These are phyloP conservation scores for Araneus ventricosus DNA, from an alignment of 1,140 invertebrate species.

Conservation along the genomic window DNA sequence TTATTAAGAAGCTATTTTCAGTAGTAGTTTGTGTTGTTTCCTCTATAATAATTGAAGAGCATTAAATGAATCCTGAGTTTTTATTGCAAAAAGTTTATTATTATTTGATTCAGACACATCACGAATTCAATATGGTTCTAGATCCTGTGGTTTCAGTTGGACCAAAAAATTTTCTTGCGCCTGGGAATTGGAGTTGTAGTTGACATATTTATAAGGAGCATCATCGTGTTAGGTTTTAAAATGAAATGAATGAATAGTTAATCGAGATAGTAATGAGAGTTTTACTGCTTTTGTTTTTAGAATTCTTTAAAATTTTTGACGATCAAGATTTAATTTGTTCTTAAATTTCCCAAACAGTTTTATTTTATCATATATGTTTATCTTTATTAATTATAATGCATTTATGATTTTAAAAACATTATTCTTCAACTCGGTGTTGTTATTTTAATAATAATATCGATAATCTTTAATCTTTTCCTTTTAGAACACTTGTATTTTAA, in stretches of 20 bases:
- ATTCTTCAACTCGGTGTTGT: too few species aligned
- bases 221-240: not conserved
- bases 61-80: not conserved
- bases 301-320: not conserved
- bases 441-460: too few species aligned
- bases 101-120: not conserved
- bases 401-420: too few species aligned
- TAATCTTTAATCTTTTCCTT: too few species aligned
- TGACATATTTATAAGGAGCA: not conserved
- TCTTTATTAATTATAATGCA: too few species aligned
- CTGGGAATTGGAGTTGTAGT: constrained; percentile 39
- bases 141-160: constrained; percentile 64
- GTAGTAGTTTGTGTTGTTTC: not conserved
- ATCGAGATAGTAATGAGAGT: not conserved
- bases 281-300: not conserved
- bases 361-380: too few species aligned
- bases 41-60: not conserved
- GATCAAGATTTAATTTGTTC: too few species aligned
- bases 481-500: too few species aligned
- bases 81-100: constrained; percentile 1
- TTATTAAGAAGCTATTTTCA: constrained; percentile 20
- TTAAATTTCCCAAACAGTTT: too few species aligned
- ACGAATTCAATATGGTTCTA: not conserved
- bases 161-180: constrained; percentile 45
- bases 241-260: not conserved